Evolutionary conservation across 2,797 vertebrate genomes (phyloP), one percentile per base, ranked within the genome.

Genomic region (Rhyacichthys aspro): DNA sequence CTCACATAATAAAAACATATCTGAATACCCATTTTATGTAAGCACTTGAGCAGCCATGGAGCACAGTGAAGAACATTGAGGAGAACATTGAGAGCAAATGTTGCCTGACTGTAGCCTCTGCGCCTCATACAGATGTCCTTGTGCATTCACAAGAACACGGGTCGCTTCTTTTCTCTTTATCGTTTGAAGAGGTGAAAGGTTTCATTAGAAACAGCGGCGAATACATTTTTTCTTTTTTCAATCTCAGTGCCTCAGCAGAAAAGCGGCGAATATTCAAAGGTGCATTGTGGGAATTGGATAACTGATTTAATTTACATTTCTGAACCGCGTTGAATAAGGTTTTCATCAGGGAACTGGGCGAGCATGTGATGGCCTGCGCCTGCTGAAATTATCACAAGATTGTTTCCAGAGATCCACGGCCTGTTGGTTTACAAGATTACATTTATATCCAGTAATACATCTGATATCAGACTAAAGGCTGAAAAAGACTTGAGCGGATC

Each of bases 381-480:
- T 12, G 48, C 42, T 32, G 34, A 70, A 59, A 63, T 61, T 61
- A 37, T 45, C 23, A 72, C 48, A 53, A 44, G 56, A 76, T 80
- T 79, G 77, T 78, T 82, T 65, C 43, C 48, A 62, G 53, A 70
- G 76, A 72, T 63, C 59, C 64, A 37, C 43, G 42, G 34, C 39
- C 60, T 36, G 54, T 59, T 72, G 67, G 46, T 69, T 70, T 48
- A 37, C 63, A 65, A 42, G 70, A 63, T 78, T 47, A 23, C 18
- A 56, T 65, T 67, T 43, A 58, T 68, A 48, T 41, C 23, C 44
- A 63, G 61, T 39, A 53, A 41, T 19, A 42, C 36, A 42, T 38
- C 38, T 36, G 33, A 53, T 7, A 50, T 49, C 11, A 52, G 39
- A 44, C 67, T 50, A 42, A 44, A 38, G 41, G 66, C 46, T 76